Base-by-base conservation (phyloP, 2,113 vertebrate genomes). In the Gadus macrocephalus region DNA sequence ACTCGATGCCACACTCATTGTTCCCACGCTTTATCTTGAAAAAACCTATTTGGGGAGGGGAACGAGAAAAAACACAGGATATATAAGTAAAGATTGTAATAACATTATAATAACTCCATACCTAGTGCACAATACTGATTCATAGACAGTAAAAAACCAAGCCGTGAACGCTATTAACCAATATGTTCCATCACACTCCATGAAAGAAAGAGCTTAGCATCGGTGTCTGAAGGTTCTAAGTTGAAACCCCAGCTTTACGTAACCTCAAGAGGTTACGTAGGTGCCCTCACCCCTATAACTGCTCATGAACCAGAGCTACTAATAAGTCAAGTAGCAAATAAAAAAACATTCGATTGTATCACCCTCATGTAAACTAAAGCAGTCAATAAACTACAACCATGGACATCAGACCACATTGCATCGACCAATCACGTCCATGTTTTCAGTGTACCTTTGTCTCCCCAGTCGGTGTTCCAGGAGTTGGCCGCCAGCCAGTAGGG, bases 391-490 rank as follows among this genome's bases (percentile, higher is more conserved):
- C 31, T 35, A 35, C 31, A 35, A 35, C 31, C 6, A 35, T 35
- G 31, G 31, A 35, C 9, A 60, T 55, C 20, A 35, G 11, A 60
- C 67, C 20, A 35, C 14, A 28, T 22, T 1, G 19, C 1, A 1
- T 15, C 27, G n/a, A 42, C 17, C 25, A 16, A 5, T 35, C 20
- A 16, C 14, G 27, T n/a, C 5, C 56, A 28, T 17, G 5, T 4
- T 69, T 42, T 25, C n/a, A 53, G 91, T 83, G 1, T 87, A 97
- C 96, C 96, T 0, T 92, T 91, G 65, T 96, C 94, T 5, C 96
- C 96, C 96, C 96, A 98, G 88, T 98, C 96, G 0, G 84, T 90
- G 84, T 98, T 98, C 96, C 96, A 98, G 79, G 96, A 98, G 89
- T 98, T 98, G 55, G 95, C 95, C 0, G 84, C 93, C 83, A 98